Base-by-base conservation (phyloP, 2,888 invertebrate species). In the Tridacna crocea region DNA sequence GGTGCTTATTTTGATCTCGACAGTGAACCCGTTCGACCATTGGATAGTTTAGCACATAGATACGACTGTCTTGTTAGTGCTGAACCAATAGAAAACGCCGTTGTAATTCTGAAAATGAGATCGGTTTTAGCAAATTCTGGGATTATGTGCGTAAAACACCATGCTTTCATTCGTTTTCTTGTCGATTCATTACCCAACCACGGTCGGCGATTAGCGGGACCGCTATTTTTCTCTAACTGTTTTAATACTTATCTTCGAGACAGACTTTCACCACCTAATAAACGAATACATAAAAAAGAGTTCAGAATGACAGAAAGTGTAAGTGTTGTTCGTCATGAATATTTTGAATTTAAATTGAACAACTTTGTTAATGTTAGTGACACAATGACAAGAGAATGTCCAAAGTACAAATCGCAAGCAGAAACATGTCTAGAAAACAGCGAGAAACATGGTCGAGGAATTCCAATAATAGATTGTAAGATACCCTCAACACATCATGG, bases 21-120 rank as follows among this genome's bases (percentile, higher is more conserved):
- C 46, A 60, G 27, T n/a, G 19, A 15, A 55, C 58, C 58, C 12
- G 26, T 73, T 4, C n/a, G 26, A 36, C 73, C 73, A 12, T 60
- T 73, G 15, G 60, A 73, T 26, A 60, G 11, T 15, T n/a, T 73
- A 12, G 22, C 60, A 0, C 19, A 36, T 1, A 24, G 27, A 60
- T 73, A 73, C 36, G 26, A 58, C n/a, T 73, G 73, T 60, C 58
- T 73, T 36, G 60, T 73, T 1, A 26, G 60, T 60, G 60, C 73
- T 15, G 73, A 73, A 17, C 60, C 73, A 26, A 60, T 73, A 24
- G 73, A 73, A 73, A 58, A 73, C 60, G 60, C 60, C 8, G 73
- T 60, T 36, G 46, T 60, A 51, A n/a, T 70, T 13, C 22, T 70
- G 51, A 48, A 70, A 26, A 70, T 46, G n/a, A 70, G 70, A n/a